Evolutionary conservation across 2,797 vertebrate species (phyloP).

Genomic region (Phrynocephalus forsythii): DNA sequence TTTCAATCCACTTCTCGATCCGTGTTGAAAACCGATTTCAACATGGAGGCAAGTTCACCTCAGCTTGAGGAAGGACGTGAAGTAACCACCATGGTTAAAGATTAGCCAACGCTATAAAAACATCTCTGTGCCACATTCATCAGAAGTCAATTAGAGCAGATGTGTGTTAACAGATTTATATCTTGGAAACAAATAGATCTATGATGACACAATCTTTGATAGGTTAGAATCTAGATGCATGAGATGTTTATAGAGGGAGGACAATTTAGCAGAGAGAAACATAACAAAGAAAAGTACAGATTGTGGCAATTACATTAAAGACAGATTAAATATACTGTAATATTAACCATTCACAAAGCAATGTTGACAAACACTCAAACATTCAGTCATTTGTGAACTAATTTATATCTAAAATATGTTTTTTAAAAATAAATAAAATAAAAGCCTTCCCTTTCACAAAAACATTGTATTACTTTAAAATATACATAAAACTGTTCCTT

Average conservation of each 20-base stretch:
- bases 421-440: too few relatives aligned
- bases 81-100: too few relatives aligned
- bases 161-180: background rate
- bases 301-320: background rate
- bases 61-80: too few relatives aligned
- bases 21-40: too few relatives aligned
- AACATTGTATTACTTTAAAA: background rate
- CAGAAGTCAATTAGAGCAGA: background rate
- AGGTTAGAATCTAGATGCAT: background rate
- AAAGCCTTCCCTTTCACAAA: background rate
- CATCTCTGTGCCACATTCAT: background rate
- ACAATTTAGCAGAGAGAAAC: background rate
- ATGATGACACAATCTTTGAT: background rate
- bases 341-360: background rate
- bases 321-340: background rate
- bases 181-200: too few relatives aligned
- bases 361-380: background rate
- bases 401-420: background rate
- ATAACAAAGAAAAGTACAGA: background rate
- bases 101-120: background rate
- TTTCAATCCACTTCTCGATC: too few relatives aligned
- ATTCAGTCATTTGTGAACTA: background rate
- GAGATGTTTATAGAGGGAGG: background rate
- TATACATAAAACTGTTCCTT: background rate
- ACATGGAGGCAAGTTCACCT: too few relatives aligned